phyloP scores from a whole-genome alignment of 2,888 invertebrate species.

The Tipula vernalis region DNA sequence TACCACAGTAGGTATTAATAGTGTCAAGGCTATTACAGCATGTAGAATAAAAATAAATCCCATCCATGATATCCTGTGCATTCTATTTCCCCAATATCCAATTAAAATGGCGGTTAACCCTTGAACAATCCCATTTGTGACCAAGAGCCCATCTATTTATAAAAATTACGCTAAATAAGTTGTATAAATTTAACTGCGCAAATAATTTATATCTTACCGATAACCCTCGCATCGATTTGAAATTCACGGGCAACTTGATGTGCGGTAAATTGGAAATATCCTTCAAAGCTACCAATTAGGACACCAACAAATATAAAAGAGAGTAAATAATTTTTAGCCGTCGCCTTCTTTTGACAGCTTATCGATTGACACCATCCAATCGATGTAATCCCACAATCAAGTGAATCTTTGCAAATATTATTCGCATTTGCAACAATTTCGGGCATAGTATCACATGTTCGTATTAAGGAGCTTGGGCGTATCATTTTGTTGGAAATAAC shows the following conservation, averaged over 20 bases:
- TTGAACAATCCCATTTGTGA: slow-evolving; percentile 41
- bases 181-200: neutral
- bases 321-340: slow-evolving; percentile 35
- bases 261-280: slow-evolving; percentile 40
- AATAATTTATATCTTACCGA: slow-evolving; percentile 32
- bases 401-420: slow-evolving; percentile 27
- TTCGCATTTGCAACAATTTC: slow-evolving; percentile 21
- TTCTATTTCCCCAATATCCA: slow-evolving; percentile 45
- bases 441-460: slow-evolving; percentile 16
- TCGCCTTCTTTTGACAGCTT: slow-evolving; percentile 37
- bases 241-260: slow-evolving; percentile 37
- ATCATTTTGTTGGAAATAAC: slow-evolving; percentile 14
- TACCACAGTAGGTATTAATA: slow-evolving; percentile 44
- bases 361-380: slow-evolving; percentile 37
- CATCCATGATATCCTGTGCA: slow-evolving; percentile 46
- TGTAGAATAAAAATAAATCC: slow-evolving; percentile 43
- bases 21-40: slow-evolving; percentile 36
- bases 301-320: slow-evolving; percentile 32
- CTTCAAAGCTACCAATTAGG: slow-evolving; percentile 36
- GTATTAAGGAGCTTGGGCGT: slow-evolving; percentile 18
- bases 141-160: slow-evolving; percentile 44
- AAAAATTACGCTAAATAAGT: neutral
- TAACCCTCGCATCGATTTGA: slow-evolving; percentile 31
- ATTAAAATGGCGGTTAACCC: slow-evolving; percentile 40
- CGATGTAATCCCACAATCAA: slow-evolving; percentile 39